Conservation (phyloP, 1,140 invertebrate species). For the Araneus ventricosus region DNA sequence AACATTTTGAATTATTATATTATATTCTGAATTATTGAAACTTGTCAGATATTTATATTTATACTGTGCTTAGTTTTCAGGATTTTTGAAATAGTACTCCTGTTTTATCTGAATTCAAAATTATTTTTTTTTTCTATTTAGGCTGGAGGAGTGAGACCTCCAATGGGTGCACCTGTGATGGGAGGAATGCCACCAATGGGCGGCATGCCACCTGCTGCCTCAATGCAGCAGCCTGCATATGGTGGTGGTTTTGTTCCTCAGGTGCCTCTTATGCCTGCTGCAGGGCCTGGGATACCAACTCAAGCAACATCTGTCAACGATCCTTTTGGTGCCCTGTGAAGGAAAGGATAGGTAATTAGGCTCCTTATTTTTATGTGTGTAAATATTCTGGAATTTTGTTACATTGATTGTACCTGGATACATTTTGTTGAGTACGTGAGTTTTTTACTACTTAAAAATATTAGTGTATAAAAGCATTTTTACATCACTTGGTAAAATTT, state of each 20-base stretch:
- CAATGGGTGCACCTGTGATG: slow-evolving; percentile 55
- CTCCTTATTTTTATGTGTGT: background rate
- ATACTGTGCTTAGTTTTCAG: too few species aligned
- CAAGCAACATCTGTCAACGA: slow-evolving; percentile 75
- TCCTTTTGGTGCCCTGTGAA: slow-evolving; percentile 79
- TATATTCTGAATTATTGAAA: too few species aligned
- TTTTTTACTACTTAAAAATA: too few species aligned
- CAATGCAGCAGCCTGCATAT: slow-evolving; percentile 75
- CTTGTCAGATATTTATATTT: too few species aligned
- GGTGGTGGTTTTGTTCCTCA: slow-evolving; percentile 60
- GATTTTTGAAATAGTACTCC: too few species aligned
- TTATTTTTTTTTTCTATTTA: slow-evolving; percentile 8
- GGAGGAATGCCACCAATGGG: slow-evolving; percentile 60
- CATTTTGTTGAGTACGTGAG: too few species aligned
- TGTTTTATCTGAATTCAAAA: too few species aligned
- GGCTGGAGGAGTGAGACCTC: slow-evolving; percentile 50
- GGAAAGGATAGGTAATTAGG: background rate
- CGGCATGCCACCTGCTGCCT: slow-evolving; percentile 46
- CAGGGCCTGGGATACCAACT: slow-evolving; percentile 37
- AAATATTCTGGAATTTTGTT: background rate
- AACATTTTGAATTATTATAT: too few species aligned
- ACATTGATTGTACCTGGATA: too few species aligned
- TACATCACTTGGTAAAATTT: too few species aligned
- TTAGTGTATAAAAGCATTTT: too few species aligned
- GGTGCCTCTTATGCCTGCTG: slow-evolving; percentile 61